Evolutionary conservation across 1,140 invertebrate genomes (phyloP).

Genomic region (Caenorhabditis briggsae): DNA sequence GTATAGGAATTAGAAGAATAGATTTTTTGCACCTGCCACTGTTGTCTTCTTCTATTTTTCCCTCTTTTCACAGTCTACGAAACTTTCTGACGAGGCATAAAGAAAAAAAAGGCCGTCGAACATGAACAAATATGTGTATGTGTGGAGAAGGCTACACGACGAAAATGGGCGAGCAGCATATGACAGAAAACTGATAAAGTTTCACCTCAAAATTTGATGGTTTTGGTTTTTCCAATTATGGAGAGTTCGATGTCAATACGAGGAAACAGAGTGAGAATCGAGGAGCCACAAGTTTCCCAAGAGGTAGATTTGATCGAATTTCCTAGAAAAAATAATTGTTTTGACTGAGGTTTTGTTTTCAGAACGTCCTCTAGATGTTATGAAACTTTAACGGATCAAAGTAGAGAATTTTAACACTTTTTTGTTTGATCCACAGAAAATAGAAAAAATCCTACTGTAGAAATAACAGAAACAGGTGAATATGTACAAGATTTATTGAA

Average conservation of each 20-base stretch:
- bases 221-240: background rate
- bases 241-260: too few relatives aligned
- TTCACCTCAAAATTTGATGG: background rate
- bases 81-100: background rate
- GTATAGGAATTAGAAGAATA: background rate
- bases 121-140: background rate
- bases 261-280: too few relatives aligned
- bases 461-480: background rate
- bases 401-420: background rate
- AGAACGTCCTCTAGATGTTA: background rate
- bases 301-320: too few relatives aligned
- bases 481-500: background rate
- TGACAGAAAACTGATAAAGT: conserved; percentile 14
- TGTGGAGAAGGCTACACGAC: background rate
- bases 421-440: too few relatives aligned
- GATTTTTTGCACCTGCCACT: conserved; percentile 44
- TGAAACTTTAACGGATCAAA: background rate
- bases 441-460: too few relatives aligned
- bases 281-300: too few relatives aligned
- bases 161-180: background rate
- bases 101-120: background rate
- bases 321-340: too few relatives aligned
- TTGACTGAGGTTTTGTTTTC: background rate
- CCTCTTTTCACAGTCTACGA: background rate
- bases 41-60: background rate